Evolutionary conservation across 2,113 vertebrate genomes (phyloP), one percentile per base, ranked within the genome.

Genomic region (Datnioides undecimradiatus): DNA sequence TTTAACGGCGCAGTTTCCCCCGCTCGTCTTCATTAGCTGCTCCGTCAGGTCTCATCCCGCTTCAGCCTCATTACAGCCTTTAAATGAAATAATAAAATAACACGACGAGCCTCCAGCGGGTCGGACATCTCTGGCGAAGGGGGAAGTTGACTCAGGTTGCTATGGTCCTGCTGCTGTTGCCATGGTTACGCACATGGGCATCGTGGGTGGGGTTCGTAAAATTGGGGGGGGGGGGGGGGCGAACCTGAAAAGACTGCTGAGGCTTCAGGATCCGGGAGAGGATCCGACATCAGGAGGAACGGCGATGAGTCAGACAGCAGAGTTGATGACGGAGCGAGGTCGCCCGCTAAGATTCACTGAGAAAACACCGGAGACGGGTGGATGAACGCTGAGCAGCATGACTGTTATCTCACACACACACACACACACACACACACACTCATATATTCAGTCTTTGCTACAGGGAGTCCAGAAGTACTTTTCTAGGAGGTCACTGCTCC

Each of bases 61-160:
- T 66, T 63, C 54, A 31, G 76, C n/a, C 67, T 86, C 77, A 55
- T 85, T 86, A 77, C 82, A 58, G 52, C 45, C 21, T 12, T 6
- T 11, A 63, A 55, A n/a, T n/a, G n/a, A n/a, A n/a, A n/a, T n/a
- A n/a, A n/a, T n/a, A n/a, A n/a, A n/a, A n/a, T n/a, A n/a, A n/a
- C n/a, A n/a, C n/a, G n/a, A n/a, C n/a, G n/a, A 23, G 25, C 36
- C 73, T 75, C n/a, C 40, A 3, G 51, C 29, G 27, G 23, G 57
- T 54, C 41, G 5, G 73, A 6, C 45, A 14, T 46, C 29, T 27
- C 67, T 55, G 51, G 21, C n/a, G n/a, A n/a, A n/a, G 1, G 1
- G 6, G 8, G 23, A 40, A 48, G 66, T 14, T 55, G 70, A 70
- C 33, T 38, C 1, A 0, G 41, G 76, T 67, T 79, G 46, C 66